A percentile compares a stretch with the other conserved stretches of the same genome.
phyloP scores from a whole-genome alignment of 2,113 vertebrate genomes.

The Myotis lucifugus region DNA sequence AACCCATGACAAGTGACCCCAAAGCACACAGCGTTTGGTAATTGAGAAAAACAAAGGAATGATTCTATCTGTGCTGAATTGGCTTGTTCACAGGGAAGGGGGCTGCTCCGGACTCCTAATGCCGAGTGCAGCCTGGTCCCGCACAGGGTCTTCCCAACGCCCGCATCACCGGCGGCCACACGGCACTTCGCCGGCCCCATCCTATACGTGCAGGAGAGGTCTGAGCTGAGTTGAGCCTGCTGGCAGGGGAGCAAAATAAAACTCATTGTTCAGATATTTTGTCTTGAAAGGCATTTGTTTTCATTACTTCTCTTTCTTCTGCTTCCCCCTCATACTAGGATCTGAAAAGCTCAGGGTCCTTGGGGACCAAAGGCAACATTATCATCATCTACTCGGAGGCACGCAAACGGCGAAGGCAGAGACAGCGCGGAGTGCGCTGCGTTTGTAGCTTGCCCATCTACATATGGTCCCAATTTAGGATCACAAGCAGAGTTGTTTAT shows the following conservation, averaged over 20 bases:
- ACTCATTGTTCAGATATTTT: slow-evolving; percentile 40
- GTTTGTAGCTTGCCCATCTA: slow-evolving; percentile 50
- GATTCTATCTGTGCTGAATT: slow-evolving; percentile 52
- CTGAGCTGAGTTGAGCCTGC: neutral
- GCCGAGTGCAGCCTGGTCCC: neutral
- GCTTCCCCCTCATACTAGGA: neutral
- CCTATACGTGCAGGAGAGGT: neutral
- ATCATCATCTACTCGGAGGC: neutral
- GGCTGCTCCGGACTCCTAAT: neutral
- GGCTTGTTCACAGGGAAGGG: slow-evolving; percentile 40
- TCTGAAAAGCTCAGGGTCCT: slow-evolving; percentile 33
- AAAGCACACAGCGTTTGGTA: slow-evolving; percentile 43
- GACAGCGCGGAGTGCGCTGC: neutral
- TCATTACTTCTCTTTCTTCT: slow-evolving; percentile 32
- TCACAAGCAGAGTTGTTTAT: slow-evolving; percentile 78
- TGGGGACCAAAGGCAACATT: slow-evolving; percentile 28
- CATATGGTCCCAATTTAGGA: slow-evolving; percentile 81
- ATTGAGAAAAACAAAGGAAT: slow-evolving; percentile 54
- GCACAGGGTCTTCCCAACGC: neutral
- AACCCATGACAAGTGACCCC: slow-evolving; percentile 56
- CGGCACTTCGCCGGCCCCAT: neutral
- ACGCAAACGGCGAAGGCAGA: slow-evolving; percentile 33
- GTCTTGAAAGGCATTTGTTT: slow-evolving; percentile 59
- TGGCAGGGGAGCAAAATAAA: slow-evolving; percentile 2
- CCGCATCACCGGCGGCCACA: neutral